Evolutionary conservation across 2,113 vertebrate species (phyloP).

Genomic region (Percopsis transmontana): DNA sequence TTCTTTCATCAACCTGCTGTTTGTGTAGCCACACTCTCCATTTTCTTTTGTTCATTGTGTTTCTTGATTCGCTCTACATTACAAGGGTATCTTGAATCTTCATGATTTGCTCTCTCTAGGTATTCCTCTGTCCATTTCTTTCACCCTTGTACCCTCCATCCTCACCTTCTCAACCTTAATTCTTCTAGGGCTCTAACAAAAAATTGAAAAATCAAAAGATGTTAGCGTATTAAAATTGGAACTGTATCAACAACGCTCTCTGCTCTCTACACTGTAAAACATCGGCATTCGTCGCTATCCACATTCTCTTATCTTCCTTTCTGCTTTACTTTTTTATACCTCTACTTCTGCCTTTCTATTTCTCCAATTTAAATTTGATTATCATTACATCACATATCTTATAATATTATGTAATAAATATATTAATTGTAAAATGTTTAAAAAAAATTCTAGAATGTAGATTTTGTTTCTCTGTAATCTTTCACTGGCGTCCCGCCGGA

Average conservation of each 20-base stretch:
- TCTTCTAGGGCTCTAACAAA: background rate
- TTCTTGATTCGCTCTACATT: background rate
- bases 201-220: no score
- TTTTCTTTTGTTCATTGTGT: background rate
- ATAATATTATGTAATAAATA: no score
- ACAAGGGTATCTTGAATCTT: no score
- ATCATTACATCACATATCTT: background rate
- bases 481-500: background rate
- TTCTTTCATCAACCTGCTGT: background rate
- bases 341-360: background rate
- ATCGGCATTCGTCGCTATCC: background rate
- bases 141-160: background rate
- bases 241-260: background rate
- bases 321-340: background rate
- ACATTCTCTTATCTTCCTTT: background rate
- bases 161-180: background rate
- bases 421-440: no score
- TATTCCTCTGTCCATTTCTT: background rate
- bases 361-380: no score
- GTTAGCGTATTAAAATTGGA: no score
- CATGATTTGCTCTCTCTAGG: background rate
- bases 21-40: background rate
- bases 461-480: background rate
- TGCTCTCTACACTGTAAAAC: background rate
- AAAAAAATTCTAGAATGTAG: no score